Evolutionary conservation across 92 coral and sea anemone genomes (phyloP).

Genomic region (Porites lobata): DNA sequence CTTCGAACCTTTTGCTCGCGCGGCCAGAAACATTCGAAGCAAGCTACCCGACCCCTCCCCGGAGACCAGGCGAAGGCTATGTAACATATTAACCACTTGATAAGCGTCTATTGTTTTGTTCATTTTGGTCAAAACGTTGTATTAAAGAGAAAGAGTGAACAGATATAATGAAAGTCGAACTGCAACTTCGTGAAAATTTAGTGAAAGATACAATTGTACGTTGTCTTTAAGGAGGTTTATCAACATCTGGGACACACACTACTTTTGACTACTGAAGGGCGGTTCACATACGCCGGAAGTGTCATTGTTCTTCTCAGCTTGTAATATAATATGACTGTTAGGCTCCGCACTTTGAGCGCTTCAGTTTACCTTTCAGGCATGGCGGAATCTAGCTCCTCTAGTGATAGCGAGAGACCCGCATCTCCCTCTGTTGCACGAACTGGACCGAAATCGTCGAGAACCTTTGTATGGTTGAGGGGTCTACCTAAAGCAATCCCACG

Average conservation of each 20-base stretch:
- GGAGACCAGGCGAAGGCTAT: too few species aligned
- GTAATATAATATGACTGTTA: slow-evolving; percentile 13
- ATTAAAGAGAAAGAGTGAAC: slow-evolving; percentile 19
- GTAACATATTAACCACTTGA: slow-evolving; percentile 16
- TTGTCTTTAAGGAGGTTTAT: slow-evolving; percentile 1
- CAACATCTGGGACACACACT: neutral
- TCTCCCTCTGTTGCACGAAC: slow-evolving; percentile 25
- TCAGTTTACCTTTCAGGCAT: slow-evolving; percentile 29
- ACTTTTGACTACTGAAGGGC: slow-evolving; percentile 3
- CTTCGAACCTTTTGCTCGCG: slow-evolving; percentile 15
- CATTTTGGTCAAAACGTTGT: slow-evolving; percentile 6
- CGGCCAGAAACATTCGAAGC: slow-evolving; percentile 5
- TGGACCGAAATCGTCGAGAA: slow-evolving; percentile 25
- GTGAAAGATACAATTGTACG: slow-evolving; percentile 1
- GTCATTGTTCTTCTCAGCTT: slow-evolving; percentile 21
- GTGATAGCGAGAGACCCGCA: slow-evolving; percentile 29
- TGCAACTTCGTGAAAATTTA: neutral
- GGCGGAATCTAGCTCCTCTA: slow-evolving; percentile 33
- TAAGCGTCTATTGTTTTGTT: slow-evolving; percentile 17
- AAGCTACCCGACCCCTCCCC: neutral
- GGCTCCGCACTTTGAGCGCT: slow-evolving; percentile 5
- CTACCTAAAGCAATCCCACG: slow-evolving; percentile 12
- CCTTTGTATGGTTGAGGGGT: slow-evolving; percentile 33
- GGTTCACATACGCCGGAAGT: slow-evolving; percentile 28
- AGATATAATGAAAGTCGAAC: slow-evolving; percentile 6